Base-by-base conservation (phyloP, 2,113 vertebrate genomes). In the Leptobrachium leishanense region DNA sequence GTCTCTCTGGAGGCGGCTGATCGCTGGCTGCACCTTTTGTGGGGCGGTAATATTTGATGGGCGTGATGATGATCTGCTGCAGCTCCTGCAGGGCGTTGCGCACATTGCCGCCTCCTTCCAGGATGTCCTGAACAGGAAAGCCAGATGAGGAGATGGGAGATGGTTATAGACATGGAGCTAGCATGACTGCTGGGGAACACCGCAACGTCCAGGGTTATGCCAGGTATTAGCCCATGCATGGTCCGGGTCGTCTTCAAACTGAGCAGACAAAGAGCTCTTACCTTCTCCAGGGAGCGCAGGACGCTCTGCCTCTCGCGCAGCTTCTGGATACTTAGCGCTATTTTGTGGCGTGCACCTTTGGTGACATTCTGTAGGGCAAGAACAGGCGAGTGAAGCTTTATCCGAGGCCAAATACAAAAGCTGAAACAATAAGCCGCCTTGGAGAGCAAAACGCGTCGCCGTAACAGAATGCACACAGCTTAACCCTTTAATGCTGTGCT, bases 291-390 rank as follows among this genome's bases (percentile, higher is more conserved):
- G 75, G 95, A 95, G 81, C 94, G 95, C 76, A 98, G 94, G 31
- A 97, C 92, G 5, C 94, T 92, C 83, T 95, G 96, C 65, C 96
- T 90, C 84, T 98, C 96, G 3, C 95, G 87, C 41, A 98, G 90
- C 85, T 98, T 98, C 92, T 97, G 96, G 84, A 98, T 96, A 86
- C 96, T 98, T 86, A 98, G 87, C 55, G 96, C 96, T 78, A 98
- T 98, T 89, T 98, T 98, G 83, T 98, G 96, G 64, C 96, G 89
- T 3, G 96, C 96, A 71, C 96, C 96, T 92, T 98, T 98, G 75
- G 96, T 98, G 82, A 98, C 96, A 11, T 97, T 97, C 96, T 98
- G 83, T 11, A 31, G 15, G 12, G 65, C 67, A 46, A 11, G 44
- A 10, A 39, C 6, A 39, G n/a, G 55, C 13, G 3, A 59, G 50